These are phyloP conservation scores for Larimichthys crocea DNA, from an alignment of 2,113 vertebrate species.

Conservation along the genomic window DNA sequence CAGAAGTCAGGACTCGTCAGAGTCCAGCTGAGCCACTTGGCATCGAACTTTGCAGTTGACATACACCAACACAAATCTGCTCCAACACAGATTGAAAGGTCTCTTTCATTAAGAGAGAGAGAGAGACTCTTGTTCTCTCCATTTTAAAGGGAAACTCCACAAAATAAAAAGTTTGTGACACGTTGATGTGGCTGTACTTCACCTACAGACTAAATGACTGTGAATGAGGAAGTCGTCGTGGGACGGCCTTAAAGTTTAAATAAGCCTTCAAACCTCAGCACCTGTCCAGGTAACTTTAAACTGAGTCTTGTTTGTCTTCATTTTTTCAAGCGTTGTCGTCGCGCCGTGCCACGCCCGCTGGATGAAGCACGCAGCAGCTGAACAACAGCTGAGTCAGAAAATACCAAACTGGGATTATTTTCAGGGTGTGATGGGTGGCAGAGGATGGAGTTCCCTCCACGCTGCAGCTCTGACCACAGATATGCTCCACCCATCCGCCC, in stretches of 20 bases:
- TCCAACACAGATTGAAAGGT: background rate
- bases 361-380: slow-evolving; percentile 47
- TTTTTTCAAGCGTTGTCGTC: background rate
- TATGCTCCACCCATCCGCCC: background rate
- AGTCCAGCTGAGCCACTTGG: background rate
- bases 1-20: too few species aligned
- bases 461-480: slow-evolving; percentile 24
- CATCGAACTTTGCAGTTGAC: too few species aligned
- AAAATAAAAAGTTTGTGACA: too few species aligned
- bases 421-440: slow-evolving; percentile 55
- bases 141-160: too few species aligned
- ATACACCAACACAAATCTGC: background rate
- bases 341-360: background rate
- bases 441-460: slow-evolving; percentile 5
- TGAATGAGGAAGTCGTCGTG: too few species aligned
- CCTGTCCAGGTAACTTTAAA: background rate
- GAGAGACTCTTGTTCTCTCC: too few species aligned
- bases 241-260: too few species aligned
- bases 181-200: too few species aligned
- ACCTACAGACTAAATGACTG: too few species aligned
- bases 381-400: slow-evolving; percentile 55
- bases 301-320: background rate
- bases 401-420: slow-evolving; percentile 44
- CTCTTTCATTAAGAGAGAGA: too few species aligned
- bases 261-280: too few species aligned